Evolutionary conservation across 2,888 invertebrate genomes (phyloP).

Genomic region (Iselma pallidipennis): DNA sequence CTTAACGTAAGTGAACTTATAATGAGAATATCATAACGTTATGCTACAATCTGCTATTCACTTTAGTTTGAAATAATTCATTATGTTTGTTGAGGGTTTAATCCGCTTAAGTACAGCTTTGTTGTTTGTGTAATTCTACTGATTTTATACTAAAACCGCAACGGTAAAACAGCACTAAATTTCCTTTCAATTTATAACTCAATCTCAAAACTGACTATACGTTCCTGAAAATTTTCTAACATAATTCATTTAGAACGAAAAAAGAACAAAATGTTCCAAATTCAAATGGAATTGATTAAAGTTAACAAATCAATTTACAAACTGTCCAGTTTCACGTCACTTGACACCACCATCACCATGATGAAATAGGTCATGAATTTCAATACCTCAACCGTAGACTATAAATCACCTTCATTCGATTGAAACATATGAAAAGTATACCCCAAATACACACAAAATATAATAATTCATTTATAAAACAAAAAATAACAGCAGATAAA

Average conservation of each 20-base stretch:
- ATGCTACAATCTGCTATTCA: conserved; percentile 11
- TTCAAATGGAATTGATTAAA: too few species aligned
- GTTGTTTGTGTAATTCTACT: conserved; percentile 17
- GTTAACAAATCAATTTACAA: neutral
- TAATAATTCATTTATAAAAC: neutral
- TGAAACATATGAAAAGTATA: conserved; percentile 2
- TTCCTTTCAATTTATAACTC: conserved; percentile 9
- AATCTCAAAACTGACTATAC: neutral
- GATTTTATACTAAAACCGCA: conserved; percentile 16
- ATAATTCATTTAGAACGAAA: neutral
- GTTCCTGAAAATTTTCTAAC: neutral
- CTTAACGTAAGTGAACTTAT: conserved; percentile 2
- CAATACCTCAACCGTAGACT: neutral
- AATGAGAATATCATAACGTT: conserved; percentile 19
- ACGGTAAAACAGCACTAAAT: conserved; percentile 3
- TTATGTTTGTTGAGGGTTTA: conserved; percentile 13
- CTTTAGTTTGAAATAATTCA: conserved; percentile 18
- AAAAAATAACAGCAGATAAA: neutral
- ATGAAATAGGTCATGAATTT: neutral
- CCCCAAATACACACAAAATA: neutral
- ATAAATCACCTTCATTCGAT: neutral
- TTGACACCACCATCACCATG: neutral
- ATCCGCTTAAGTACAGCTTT: conserved; percentile 16
- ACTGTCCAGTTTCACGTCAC: neutral
- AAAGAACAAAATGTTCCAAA: too few species aligned